These are phyloP conservation scores for Cuniculus paca DNA, from an alignment of 2,797 vertebrate genomes.

Conservation along the genomic window DNA sequence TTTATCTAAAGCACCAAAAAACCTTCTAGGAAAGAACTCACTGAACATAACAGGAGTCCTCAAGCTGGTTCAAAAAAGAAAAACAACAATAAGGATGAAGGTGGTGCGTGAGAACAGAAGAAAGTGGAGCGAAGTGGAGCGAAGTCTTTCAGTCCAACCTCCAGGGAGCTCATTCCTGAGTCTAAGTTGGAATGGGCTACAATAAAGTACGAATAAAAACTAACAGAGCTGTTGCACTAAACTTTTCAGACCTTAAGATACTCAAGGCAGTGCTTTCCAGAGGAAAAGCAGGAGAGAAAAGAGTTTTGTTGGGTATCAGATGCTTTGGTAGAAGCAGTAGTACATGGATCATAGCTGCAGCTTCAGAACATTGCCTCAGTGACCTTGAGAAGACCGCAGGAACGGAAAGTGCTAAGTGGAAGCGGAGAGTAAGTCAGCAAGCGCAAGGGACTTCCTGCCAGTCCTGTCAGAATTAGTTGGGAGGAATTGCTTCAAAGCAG, in stretches of 20 bases:
- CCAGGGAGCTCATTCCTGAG: not conserved
- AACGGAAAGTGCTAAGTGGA: not conserved
- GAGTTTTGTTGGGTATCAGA: not conserved
- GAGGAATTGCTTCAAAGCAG: not conserved
- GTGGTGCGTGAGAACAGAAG: not conserved
- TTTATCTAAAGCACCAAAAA: not conserved
- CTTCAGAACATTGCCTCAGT: not conserved
- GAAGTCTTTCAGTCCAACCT: not conserved
- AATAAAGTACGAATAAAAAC: constrained; percentile 21
- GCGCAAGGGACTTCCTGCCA: not conserved
- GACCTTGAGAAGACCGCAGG: not conserved
- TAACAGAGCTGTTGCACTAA: not conserved
- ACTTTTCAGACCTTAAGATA: constrained; percentile 8
- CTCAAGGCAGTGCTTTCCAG: not conserved
- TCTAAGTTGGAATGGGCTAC: not conserved
- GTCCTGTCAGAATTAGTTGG: not conserved
- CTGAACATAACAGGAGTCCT: not conserved
- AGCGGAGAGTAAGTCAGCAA: not conserved
- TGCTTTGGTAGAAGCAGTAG: not conserved
- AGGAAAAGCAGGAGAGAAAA: not conserved
- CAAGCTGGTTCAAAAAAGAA: not conserved
- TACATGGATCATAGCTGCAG: not conserved
- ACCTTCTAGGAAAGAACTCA: not conserved
- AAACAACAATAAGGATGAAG: not conserved
- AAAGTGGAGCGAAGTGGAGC: not conserved